These are phyloP conservation scores for Macroramphosus scolopax DNA, from an alignment of 2,797 vertebrate genomes.

Conservation along the genomic window DNA sequence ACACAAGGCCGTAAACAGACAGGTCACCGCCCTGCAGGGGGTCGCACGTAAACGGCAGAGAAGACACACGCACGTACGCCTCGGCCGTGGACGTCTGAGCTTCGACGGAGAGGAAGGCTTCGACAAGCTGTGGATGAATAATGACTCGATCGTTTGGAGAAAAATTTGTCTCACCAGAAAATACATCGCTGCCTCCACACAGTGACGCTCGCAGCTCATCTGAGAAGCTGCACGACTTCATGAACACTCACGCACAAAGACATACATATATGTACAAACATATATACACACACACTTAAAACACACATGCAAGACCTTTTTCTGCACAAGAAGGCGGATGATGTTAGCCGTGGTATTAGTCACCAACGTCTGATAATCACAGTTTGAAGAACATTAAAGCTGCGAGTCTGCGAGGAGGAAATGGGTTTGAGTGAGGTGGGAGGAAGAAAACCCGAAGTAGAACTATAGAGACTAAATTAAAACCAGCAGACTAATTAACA, in stretches of 20 bases:
- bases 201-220: slow-evolving; percentile 31
- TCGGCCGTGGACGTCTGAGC: slow-evolving; percentile 2
- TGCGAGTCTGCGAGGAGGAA: slow-evolving; percentile 52
- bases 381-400: slow-evolving; percentile 68
- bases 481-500: not conserved
- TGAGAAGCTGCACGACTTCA: slow-evolving; percentile 9
- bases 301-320: slow-evolving; percentile 30
- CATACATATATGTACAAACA: not conserved
- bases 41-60: slow-evolving; percentile 14
- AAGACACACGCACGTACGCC: slow-evolving; percentile 6
- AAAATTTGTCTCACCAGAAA: slow-evolving; percentile 31
- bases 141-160: slow-evolving; percentile 5
- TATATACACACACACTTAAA: slow-evolving; percentile 13
- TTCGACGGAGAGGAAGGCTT: slow-evolving; percentile 4
- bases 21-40: slow-evolving; percentile 23
- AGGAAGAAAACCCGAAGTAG: slow-evolving; percentile 12
- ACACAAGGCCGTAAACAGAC: slow-evolving; percentile 25
- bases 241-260: not conserved
- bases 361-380: slow-evolving; percentile 56
- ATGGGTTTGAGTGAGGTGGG: slow-evolving; percentile 38
- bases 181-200: slow-evolving; percentile 30
- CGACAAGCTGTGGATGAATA: slow-evolving; percentile 11
- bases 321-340: slow-evolving; percentile 49
- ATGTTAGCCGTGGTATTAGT: slow-evolving; percentile 67
- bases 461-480: too few species aligned